Percentiles rank a stretch among this genome's conserved stretches.
Conservation (phyloP, 2,797 vertebrate species). For the Liasis olivaceus region DNA sequence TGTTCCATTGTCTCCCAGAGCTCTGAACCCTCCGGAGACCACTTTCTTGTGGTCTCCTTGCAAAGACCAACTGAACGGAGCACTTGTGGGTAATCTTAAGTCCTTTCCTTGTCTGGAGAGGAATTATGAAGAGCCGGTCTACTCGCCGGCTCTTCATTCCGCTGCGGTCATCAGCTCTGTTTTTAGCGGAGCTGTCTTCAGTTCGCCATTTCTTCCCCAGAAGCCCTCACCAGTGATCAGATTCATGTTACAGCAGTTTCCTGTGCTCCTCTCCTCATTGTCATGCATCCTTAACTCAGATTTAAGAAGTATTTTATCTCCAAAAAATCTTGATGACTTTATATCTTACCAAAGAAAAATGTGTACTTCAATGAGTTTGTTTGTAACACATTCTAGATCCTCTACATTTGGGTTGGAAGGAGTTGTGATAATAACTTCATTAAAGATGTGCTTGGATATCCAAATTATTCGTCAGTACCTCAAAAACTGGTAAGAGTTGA, state of each 20-base stretch:
- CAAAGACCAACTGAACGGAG: too few relatives aligned
- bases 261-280: not conserved
- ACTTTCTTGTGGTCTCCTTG: too few relatives aligned
- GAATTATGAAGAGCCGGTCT: too few relatives aligned
- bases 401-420: constrained; percentile 94
- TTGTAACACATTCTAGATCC: constrained; percentile 75
- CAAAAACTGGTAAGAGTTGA: constrained; percentile 86
- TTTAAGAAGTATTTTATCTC: not conserved
- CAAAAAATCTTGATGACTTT: not conserved
- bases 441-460: constrained; percentile 88
- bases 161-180: too few relatives aligned
- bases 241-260: not conserved
- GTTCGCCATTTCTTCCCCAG: too few relatives aligned
- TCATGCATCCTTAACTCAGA: not conserved
- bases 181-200: too few relatives aligned
- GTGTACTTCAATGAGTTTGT: constrained; percentile 34
- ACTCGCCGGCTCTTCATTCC: too few relatives aligned
- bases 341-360: not conserved
- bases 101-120: too few relatives aligned
- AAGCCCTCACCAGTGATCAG: too few relatives aligned
- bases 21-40: too few relatives aligned
- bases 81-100: too few relatives aligned
- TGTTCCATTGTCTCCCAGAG: too few relatives aligned
- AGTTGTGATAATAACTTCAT: constrained; percentile 86
- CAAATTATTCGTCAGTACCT: constrained; percentile 86